Conservation (phyloP, 2,113 vertebrate genomes). For the Aegithalos caudatus region DNA sequence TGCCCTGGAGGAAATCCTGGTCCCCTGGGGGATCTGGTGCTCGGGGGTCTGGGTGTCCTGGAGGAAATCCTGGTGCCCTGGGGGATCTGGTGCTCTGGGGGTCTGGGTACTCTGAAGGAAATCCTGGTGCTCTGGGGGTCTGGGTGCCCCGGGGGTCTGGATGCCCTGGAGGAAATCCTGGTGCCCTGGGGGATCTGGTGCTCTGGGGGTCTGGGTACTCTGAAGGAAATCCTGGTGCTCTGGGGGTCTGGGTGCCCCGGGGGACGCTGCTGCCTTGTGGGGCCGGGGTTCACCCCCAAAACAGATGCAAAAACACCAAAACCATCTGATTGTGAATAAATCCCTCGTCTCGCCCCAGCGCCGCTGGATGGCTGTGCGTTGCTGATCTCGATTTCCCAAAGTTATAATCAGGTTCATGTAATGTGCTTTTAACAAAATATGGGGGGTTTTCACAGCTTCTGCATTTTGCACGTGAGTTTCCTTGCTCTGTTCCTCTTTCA, state of each 20-base stretch:
- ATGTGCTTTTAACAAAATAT: background rate
- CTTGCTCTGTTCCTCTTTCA: background rate
- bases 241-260: no score
- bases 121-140: background rate
- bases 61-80: no score
- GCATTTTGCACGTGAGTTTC: background rate
- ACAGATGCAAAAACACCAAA: accelerated
- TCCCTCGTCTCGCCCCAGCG: accelerated
- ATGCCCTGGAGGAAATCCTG: background rate
- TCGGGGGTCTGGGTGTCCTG: background rate
- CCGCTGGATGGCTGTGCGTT: accelerated
- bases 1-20: background rate
- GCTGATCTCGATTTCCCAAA: accelerated
- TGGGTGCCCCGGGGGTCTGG: background rate
- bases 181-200: accelerated
- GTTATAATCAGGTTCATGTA: accelerated
- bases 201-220: background rate
- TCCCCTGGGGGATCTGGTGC: background rate
- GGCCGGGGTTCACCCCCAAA: background rate
- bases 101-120: background rate
- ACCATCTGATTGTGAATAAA: accelerated
- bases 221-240: background rate
- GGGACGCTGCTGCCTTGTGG: background rate
- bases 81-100: no score
- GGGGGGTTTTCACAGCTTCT: background rate